These are phyloP conservation scores for Heterodera carotae DNA, from an alignment of 1,140 invertebrate genomes.

Conservation along the genomic window DNA sequence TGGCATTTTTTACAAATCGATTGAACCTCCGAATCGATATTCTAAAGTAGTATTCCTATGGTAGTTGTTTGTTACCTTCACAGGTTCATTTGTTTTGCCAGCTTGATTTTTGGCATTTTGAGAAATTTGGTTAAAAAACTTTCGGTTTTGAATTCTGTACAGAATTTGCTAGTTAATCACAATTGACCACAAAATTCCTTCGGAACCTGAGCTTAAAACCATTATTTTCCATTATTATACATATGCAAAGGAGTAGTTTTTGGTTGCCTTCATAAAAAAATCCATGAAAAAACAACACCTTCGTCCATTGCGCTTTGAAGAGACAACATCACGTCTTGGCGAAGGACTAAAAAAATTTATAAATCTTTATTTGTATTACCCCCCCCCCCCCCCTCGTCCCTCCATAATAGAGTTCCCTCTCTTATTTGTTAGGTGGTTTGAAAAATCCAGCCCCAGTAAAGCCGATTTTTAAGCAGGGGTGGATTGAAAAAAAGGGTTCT, in stretches of 20 bases:
- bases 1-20: too few species aligned
- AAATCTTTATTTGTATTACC: background rate
- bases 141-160: background rate
- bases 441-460: too few species aligned
- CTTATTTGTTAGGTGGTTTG: too few species aligned
- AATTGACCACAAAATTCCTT: background rate
- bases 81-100: background rate
- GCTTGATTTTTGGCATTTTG: background rate
- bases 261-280: constrained; percentile 5
- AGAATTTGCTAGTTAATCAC: too few species aligned
- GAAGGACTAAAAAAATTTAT: constrained; percentile 24
- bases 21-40: too few species aligned
- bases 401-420: too few species aligned
- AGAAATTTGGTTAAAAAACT: constrained; percentile 5
- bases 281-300: constrained; percentile 3
- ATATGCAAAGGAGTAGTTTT: too few species aligned
- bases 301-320: constrained; percentile 12
- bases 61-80: background rate
- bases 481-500: too few species aligned
- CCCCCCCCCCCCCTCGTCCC: too few species aligned
- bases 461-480: too few species aligned
- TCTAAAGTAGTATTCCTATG: too few species aligned
- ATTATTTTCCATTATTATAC: too few species aligned
- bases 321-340: constrained; percentile 21
- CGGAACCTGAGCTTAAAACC: background rate